phyloP scores from a whole-genome alignment of 2,113 vertebrate species.

The Oxyura jamaicensis region DNA sequence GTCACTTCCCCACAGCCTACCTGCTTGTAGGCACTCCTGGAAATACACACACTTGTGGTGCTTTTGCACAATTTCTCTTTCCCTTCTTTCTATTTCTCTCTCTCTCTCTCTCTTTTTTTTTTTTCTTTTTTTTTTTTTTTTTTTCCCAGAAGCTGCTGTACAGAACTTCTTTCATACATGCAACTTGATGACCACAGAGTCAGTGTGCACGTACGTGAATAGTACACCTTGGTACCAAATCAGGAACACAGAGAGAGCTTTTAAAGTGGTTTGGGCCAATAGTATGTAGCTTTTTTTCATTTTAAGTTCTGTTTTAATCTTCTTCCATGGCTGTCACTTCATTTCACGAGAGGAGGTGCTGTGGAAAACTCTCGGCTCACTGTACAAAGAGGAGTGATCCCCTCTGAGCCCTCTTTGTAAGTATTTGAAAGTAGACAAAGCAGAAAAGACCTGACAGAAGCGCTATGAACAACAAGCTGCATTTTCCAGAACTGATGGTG shows the following conservation, averaged over 20 bases:
- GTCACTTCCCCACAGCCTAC: background rate
- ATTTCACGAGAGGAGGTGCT: background rate
- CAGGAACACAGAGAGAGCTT: background rate
- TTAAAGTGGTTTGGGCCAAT: background rate
- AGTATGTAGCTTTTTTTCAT: background rate
- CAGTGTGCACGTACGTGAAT: background rate
- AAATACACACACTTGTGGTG: rapidly evolving
- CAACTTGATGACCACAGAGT: background rate
- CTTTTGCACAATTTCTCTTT: background rate
- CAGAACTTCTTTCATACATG: background rate
- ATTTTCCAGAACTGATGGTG: background rate
- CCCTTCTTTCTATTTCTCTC: too few relatives aligned
- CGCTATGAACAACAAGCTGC: background rate
- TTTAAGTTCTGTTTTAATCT: slow-evolving; percentile 1
- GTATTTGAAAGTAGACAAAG: slow-evolving; percentile 2
- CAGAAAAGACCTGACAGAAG: slow-evolving; percentile 36
- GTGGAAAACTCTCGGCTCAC: background rate
- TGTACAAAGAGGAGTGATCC: slow-evolving; percentile 29
- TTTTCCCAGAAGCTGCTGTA: background rate
- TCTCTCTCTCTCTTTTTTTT: too few relatives aligned
- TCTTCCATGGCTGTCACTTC: background rate
- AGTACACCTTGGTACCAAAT: background rate
- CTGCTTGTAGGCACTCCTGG: background rate
- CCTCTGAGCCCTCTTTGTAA: slow-evolving; percentile 5
- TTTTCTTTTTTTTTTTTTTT: background rate